Percentiles rank a stretch among this genome's conserved stretches.
phyloP scores from a whole-genome alignment of 2,113 vertebrate genomes.

The Willisornis vidua region DNA sequence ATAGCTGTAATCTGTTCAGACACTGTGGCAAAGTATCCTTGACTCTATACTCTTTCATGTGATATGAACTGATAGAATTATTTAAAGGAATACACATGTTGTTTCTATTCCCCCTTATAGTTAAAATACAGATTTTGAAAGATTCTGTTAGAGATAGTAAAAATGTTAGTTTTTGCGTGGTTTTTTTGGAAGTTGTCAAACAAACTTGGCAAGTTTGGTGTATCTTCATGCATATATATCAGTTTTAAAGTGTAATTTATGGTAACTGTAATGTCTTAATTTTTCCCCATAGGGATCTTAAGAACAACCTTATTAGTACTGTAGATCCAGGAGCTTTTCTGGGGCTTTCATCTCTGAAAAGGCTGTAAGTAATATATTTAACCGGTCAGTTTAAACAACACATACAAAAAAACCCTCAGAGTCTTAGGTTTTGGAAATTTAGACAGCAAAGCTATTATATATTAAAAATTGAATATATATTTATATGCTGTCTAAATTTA shows the following conservation, averaged over 20 bases:
- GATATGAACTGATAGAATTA: background rate
- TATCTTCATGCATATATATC: background rate
- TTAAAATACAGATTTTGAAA: background rate
- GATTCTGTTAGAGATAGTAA: background rate
- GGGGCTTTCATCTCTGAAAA: conserved; percentile 89
- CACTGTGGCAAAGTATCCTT: background rate
- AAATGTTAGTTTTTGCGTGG: fast-evolving
- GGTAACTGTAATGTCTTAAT: background rate
- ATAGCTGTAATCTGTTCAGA: background rate
- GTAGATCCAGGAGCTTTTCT: conserved; percentile 94
- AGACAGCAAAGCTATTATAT: background rate
- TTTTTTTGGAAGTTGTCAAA: background rate
- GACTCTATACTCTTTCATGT: background rate
- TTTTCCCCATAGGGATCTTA: conserved; percentile 85
- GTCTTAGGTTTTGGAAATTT: background rate
- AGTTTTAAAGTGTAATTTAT: background rate
- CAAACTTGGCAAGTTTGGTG: background rate
- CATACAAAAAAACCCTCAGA: background rate
- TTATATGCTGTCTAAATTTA: background rate
- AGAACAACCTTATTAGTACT: conserved; percentile 92
- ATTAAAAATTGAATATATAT: background rate
- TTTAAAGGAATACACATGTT: background rate
- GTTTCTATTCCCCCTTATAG: background rate
- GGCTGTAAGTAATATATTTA: conserved; percentile 86
- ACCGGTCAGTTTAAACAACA: background rate